phyloP scores from a whole-genome alignment of 2,888 invertebrate genomes.

The Patella pellucida region DNA sequence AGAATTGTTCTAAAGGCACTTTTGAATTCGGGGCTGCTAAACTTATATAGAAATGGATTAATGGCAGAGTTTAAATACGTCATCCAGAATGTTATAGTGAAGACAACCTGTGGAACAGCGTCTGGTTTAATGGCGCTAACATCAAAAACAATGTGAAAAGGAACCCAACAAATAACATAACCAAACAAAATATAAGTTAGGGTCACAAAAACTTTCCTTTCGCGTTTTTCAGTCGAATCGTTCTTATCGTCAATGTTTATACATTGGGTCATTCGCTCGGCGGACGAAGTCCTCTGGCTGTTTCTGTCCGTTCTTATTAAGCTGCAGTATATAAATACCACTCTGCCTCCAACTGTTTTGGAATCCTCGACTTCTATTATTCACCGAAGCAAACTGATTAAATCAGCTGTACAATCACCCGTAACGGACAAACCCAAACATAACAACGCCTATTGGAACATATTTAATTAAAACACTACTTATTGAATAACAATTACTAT shows the following conservation, averaged over 20 bases:
- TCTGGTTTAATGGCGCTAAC: constrained; percentile 44
- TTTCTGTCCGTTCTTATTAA: no score
- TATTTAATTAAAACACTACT: no score
- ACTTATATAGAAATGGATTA: constrained; percentile 59
- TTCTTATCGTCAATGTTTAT: neutral
- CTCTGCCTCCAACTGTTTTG: no score
- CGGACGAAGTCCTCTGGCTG: no score
- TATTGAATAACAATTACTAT: no score
- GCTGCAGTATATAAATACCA: no score
- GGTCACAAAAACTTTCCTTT: constrained; percentile 48
- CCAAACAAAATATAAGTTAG: constrained; percentile 53
- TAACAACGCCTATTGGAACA: no score
- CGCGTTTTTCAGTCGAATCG: constrained; percentile 8
- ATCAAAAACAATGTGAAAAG: constrained; percentile 58
- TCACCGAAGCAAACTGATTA: no score
- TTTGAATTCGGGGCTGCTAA: constrained; percentile 52
- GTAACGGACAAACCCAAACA: no score
- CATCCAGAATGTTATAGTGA: constrained; percentile 54
- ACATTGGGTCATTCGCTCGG: no score
- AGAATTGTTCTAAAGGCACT: constrained; percentile 42
- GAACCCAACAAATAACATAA: constrained; percentile 57
- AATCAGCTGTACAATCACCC: no score
- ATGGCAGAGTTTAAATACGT: constrained; percentile 58
- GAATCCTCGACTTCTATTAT: no score
- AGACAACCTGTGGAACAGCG: constrained; percentile 42